Conservation (phyloP, 2,797 vertebrate genomes). For the Parambassis ranga region DNA sequence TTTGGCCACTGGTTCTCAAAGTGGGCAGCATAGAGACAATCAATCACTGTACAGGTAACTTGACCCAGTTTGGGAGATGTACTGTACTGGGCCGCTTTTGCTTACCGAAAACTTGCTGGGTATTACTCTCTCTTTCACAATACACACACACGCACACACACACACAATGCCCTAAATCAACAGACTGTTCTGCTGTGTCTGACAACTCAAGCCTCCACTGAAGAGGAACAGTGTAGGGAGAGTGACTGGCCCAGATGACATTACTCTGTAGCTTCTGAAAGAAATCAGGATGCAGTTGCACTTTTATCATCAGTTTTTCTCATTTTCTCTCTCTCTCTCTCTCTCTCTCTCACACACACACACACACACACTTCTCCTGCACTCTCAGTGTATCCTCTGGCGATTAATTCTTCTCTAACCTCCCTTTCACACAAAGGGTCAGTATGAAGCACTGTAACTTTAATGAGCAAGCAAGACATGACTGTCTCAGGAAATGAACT, state of each 20-base stretch:
- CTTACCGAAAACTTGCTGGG: constrained; percentile 42
- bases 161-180: constrained; percentile 51
- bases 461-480: constrained; percentile 19
- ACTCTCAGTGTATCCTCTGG: constrained; percentile 15
- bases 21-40: constrained; percentile 60
- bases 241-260: constrained; percentile 59
- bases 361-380: neutral
- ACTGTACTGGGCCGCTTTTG: constrained; percentile 20
- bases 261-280: constrained; percentile 51
- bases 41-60: constrained; percentile 65
- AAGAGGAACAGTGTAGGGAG: constrained; percentile 36
- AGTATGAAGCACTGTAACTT: neutral
- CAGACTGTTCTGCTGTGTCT: constrained; percentile 45
- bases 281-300: constrained; percentile 42
- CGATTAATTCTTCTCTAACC: neutral
- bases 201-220: constrained; percentile 50
- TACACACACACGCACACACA: constrained; percentile 11
- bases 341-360: neutral
- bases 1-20: constrained; percentile 65
- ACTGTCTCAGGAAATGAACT: constrained; percentile 1
- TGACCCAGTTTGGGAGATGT: constrained; percentile 65
- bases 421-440: neutral
- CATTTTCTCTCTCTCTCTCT: neutral
- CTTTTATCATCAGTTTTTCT: constrained; percentile 50
- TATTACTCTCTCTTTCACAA: neutral